Evolutionary conservation across 2,888 invertebrate genomes (phyloP), one percentile per base, ranked within the genome.

Genomic region (Caradrina kadenii): DNA sequence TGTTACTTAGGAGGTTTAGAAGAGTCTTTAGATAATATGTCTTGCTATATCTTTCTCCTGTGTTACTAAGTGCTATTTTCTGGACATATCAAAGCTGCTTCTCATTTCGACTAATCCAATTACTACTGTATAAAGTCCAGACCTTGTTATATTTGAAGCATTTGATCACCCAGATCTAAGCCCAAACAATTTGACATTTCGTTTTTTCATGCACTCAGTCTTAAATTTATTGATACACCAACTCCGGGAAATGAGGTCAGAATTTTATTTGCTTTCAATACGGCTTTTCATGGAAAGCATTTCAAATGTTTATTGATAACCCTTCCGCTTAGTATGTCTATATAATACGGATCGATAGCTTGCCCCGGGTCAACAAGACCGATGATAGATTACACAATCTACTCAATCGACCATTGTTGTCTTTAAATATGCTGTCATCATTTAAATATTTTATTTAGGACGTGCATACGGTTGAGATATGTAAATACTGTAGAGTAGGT

Each of bases 381-480:
- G 21, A 60, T 42, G 59, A 77, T 63, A 68, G 45, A 65, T 78
- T 69, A 73, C 59, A 73, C 60, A 73, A 69, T 45, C 53, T 56
- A 52, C 50, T 73, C 35, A 69, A 63, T 66, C 49, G 58, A 55
- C 58, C 42, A 73, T 73, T 81, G 63, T 77, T 81, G 22, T 52
- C 26, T 61, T 74, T 53, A 58, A 68, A 45, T 53, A 79, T 63
- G 22, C 59, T 49, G 49, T n/a, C 35, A 52, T n/a, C 21, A 55
- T 74, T 79, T 56, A 45, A 63, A 79, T 74, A 63, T 73, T 48
- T 65, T 35, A 62, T 42, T 65, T 31, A 39, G 48, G 15, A 31
- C 39, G 55, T 52, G 42, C 42, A 50, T 58, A 49, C 1, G 1
- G 2, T 72, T 42, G 11, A 39, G 10, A 22, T 31, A 45, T 45